Base-by-base conservation (phyloP, 1,140 invertebrate species). In the Caenorhabditis tropicalis region DNA sequence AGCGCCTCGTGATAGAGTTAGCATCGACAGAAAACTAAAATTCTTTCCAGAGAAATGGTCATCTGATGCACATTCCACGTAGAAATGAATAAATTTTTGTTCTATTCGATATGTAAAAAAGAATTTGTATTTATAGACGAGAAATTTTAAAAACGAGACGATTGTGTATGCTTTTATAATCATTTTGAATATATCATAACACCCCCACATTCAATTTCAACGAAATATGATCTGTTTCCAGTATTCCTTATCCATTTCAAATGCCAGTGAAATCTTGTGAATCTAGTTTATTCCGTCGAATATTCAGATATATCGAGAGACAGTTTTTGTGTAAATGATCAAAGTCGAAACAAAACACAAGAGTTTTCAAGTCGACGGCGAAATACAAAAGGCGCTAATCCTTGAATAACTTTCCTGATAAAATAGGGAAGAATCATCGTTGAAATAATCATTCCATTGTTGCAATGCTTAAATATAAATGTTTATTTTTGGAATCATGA, bases 281-380 rank as follows among this genome's bases (percentile, higher is more conserved):
- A 51, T 51, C 48, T 15, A 6, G 0, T 15, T 51, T 19, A 4
- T 0, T 51, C n/a, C 5, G 48, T 5, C 48, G n/a, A 19, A 19
- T 16, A n/a, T 19, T 51, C 15, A 16, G 5, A 16, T 51, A 6
- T 15, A 5, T 19, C 48, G 24, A 27, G 7, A 27, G 19, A 24
- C 10, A 56, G 31, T 43, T 6, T 43, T 43, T 12, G 12, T 43
- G 5, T 5, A 36, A 36, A 36, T 10, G 58, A 36, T 24, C 58
- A 65, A 65, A 65, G 58, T 65, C 58, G 58, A 65, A 65, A 65
- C 58, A 65, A 65, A 65, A 65, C 58, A 65, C 58, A 65, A 65
- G 19, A 33, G 58, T 16, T 65, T 16, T 65, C 27, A 27, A 29
- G 53, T 27, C 16, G 58, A 65, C 58, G 58, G 16, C 58, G 19